Percentiles rank a stretch among this genome's conserved stretches.
Evolutionary conservation across 2,888 invertebrate genomes (phyloP).

Genomic region (Limnephilus rhombicus): DNA sequence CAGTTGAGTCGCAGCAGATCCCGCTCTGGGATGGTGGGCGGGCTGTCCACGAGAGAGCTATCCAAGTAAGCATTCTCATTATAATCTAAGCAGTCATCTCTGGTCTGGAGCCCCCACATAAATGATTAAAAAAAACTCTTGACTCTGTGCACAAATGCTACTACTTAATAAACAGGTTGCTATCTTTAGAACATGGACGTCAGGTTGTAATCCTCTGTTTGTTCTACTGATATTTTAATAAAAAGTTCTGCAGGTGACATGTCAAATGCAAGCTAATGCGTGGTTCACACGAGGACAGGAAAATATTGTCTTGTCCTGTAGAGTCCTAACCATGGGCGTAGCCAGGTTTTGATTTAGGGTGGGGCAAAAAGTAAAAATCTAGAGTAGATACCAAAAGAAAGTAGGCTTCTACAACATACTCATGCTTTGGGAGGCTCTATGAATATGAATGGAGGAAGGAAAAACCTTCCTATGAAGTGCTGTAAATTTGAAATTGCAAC

Average conservation of each 20-base stretch:
- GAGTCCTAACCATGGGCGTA: too few species aligned
- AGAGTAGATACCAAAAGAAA: too few species aligned
- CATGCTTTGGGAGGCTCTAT: too few species aligned
- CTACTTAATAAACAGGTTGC: not conserved
- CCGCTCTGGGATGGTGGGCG: constrained; percentile 85
- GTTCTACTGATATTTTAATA: not conserved
- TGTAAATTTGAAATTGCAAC: too few species aligned
- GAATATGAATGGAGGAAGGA: too few species aligned
- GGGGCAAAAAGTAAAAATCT: too few species aligned
- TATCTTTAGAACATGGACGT: not conserved
- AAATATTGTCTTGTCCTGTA: too few species aligned
- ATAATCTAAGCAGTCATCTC: not conserved
- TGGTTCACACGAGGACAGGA: too few species aligned
- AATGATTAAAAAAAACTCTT: not conserved
- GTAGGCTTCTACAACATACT: too few species aligned
- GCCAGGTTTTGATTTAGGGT: too few species aligned
- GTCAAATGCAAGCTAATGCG: not conserved
- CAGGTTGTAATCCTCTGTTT: not conserved
- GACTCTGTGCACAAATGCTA: not conserved
- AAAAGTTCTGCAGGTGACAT: not conserved
- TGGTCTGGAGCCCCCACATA: not conserved
- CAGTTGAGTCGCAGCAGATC: constrained; percentile 93
- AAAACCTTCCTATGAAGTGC: too few species aligned
- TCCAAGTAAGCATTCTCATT: constrained; percentile 78
- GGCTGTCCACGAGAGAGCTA: constrained; percentile 82